Conservation (phyloP, 2,113 vertebrate genomes). For the Dipodomys stephensi region DNA sequence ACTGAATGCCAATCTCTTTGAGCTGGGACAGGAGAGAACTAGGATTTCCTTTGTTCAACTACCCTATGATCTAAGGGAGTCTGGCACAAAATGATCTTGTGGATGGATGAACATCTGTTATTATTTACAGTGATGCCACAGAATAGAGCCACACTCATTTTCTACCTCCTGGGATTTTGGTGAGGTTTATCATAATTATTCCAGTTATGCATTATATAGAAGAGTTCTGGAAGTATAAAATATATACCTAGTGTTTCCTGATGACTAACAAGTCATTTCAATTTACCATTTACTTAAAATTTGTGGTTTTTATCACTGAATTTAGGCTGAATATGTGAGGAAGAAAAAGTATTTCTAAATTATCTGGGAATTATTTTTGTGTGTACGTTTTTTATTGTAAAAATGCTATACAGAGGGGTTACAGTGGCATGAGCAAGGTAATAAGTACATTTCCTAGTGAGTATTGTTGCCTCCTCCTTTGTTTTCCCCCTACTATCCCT, state of each 20-base stretch:
- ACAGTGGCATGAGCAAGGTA: too few relatives aligned
- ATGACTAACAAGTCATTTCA: slow-evolving; percentile 41
- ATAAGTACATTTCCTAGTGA: too few relatives aligned
- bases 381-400: too few relatives aligned
- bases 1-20: slow-evolving; percentile 59
- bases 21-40: slow-evolving; percentile 59
- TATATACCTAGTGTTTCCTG: slow-evolving; percentile 24
- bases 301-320: slow-evolving; percentile 28
- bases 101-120: slow-evolving; percentile 70
- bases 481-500: too few relatives aligned
- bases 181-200: slow-evolving; percentile 69
- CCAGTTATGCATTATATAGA: slow-evolving; percentile 32
- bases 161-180: slow-evolving; percentile 55
- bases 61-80: slow-evolving; percentile 56
- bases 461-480: too few relatives aligned
- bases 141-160: slow-evolving; percentile 40
- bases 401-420: too few relatives aligned
- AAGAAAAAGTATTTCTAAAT: slow-evolving; percentile 1
- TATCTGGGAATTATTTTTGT: neutral
- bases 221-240: slow-evolving; percentile 61
- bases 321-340: neutral
- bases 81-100: slow-evolving; percentile 66
- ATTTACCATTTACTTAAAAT: slow-evolving; percentile 24
- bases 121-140: slow-evolving; percentile 67
- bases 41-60: slow-evolving; percentile 69